These are phyloP conservation scores for Chloroceryle inda DNA, from an alignment of 2,797 vertebrate species.

Conservation along the genomic window DNA sequence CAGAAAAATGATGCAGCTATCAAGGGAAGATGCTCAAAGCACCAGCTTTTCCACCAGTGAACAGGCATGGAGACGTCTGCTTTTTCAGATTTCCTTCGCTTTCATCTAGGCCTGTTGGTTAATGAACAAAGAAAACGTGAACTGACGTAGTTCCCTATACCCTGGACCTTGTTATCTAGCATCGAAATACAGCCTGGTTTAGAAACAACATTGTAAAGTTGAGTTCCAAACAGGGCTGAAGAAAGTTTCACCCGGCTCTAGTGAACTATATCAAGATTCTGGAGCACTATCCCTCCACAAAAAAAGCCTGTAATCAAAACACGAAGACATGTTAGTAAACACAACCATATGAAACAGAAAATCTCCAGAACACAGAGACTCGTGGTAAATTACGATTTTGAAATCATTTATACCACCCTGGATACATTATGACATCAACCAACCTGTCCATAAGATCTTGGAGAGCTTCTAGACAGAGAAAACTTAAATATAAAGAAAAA, in stretches of 20 bases:
- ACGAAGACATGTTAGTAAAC: background rate
- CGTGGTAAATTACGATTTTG: background rate
- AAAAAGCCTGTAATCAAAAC: background rate
- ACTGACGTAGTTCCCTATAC: background rate
- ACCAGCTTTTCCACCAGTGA: background rate
- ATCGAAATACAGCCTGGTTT: background rate
- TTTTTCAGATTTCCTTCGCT: background rate
- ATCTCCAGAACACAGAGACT: background rate
- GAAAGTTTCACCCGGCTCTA: background rate
- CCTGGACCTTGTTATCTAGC: background rate
- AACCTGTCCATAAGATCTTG: background rate
- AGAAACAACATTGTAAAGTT: background rate
- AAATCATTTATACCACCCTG: background rate
- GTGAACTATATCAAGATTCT: background rate
- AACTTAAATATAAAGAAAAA: background rate
- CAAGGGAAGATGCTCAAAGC: background rate
- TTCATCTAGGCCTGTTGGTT: background rate
- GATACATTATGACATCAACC: background rate
- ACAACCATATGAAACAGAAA: background rate
- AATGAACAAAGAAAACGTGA: background rate
- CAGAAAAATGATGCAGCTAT: background rate
- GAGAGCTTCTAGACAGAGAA: background rate
- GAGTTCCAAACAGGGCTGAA: background rate
- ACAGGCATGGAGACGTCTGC: background rate
- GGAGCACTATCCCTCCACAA: background rate